Evolutionary conservation across 1,140 invertebrate species (phyloP).

Genomic region (Asbolus verrucosus): DNA sequence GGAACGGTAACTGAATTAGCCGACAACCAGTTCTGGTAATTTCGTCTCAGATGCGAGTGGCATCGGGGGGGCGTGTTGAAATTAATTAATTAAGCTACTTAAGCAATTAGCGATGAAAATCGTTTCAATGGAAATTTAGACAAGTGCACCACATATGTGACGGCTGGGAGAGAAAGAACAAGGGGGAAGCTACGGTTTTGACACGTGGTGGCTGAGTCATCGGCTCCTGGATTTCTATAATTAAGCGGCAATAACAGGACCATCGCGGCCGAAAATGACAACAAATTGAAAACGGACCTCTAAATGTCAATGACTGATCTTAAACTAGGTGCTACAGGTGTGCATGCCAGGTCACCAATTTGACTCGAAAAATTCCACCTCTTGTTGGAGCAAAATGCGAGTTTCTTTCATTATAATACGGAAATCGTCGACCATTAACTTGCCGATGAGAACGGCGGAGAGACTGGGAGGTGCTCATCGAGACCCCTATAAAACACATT

Average conservation of each 20-base stretch:
- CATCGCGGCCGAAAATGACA: not conserved
- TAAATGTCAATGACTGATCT: constrained; percentile 16
- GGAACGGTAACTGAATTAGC: not conserved
- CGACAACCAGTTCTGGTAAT: not conserved
- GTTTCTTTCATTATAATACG: too few species aligned
- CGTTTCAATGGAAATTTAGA: constrained; percentile 27
- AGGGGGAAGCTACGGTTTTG: too few species aligned
- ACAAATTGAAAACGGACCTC: not conserved
- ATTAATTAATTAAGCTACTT: constrained; percentile 19
- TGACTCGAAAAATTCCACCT: not conserved
- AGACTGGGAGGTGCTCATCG: not conserved
- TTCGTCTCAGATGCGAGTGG: not conserved
- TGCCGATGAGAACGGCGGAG: too few species aligned
- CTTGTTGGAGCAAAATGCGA: too few species aligned
- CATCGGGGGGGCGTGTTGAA: not conserved
- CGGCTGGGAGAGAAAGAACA: not conserved
- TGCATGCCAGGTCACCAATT: not conserved
- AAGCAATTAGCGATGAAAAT: constrained; percentile 14
- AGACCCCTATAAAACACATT: constrained; percentile 5
- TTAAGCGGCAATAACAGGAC: not conserved
- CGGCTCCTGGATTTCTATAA: constrained; percentile 11
- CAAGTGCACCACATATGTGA: constrained; percentile 20
- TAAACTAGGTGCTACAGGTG: not conserved
- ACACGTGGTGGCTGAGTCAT: constrained; percentile 4
- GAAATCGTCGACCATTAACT: too few species aligned